Evolutionary conservation across 2,113 vertebrate species (phyloP).

Genomic region (Alethe diademata): DNA sequence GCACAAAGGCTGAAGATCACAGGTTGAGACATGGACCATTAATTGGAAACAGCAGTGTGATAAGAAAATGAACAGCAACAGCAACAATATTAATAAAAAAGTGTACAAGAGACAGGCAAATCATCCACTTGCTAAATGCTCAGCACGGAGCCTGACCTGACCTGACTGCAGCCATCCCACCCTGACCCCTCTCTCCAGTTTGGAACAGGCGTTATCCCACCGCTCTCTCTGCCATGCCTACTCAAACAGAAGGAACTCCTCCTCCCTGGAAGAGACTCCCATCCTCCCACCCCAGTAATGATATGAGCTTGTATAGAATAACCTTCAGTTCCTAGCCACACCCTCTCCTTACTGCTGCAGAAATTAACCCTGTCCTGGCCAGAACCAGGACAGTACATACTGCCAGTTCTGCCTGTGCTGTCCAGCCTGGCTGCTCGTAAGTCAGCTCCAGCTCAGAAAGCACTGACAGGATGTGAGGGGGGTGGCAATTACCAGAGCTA

Average conservation of each 20-base stretch:
- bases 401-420: background rate
- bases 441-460: background rate
- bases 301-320: background rate
- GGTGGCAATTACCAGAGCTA: background rate
- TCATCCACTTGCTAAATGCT: background rate
- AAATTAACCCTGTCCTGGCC: background rate
- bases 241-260: background rate
- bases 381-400: background rate
- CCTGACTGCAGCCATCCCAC: background rate
- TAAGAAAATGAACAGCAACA: background rate
- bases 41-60: background rate
- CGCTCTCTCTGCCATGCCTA: rapidly evolving
- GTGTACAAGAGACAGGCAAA: rapidly evolving
- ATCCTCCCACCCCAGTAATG: background rate
- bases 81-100: background rate
- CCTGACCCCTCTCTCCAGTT: background rate
- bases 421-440: background rate
- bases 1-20: background rate
- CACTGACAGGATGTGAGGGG: background rate
- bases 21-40: background rate
- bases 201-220: background rate
- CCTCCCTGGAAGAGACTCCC: background rate
- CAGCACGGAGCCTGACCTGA: background rate
- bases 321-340: rapidly evolving
- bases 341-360: background rate